Evolutionary conservation across 2,113 vertebrate genomes (phyloP).

Genomic region (Chaetodon auriga): DNA sequence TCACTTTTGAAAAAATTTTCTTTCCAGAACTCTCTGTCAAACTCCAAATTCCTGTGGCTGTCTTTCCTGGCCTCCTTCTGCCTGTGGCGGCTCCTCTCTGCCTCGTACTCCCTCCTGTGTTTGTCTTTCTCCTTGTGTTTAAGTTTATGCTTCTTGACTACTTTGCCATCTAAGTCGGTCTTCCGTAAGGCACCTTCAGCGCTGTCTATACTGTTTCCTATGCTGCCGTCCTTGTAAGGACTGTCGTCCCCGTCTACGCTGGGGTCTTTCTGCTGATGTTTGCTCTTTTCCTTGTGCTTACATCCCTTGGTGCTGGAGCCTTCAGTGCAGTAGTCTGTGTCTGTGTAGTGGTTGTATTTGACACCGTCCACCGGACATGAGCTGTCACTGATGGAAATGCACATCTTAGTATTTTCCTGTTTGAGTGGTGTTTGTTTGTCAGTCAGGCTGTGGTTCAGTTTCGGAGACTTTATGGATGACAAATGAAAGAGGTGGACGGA

Average conservation of each 20-base stretch:
- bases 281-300: conserved; percentile 98
- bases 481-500: conserved; percentile 96
- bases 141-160: conserved; percentile 96
- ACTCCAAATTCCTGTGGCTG: conserved; percentile 93
- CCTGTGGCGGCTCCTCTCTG: conserved; percentile 91
- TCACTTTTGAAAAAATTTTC: conserved; percentile 99
- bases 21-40: conserved; percentile 99
- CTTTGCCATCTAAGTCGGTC: conserved; percentile 93
- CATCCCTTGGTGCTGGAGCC: conserved; percentile 93
- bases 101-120: conserved; percentile 91
- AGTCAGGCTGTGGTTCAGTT: conserved; percentile 91
- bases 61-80: conserved; percentile 91
- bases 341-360: conserved; percentile 91
- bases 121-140: conserved; percentile 98
- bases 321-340: conserved; percentile 92
- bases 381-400: conserved; percentile 90
- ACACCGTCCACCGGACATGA: conserved; percentile 87
- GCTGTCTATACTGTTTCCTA: conserved; percentile 87
- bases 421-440: conserved; percentile 95
- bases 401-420: conserved; percentile 94
- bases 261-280: conserved; percentile 93
- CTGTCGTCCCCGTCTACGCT: conserved; percentile 89
- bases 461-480: conserved; percentile 92
- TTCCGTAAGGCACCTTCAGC: conserved; percentile 90
- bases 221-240: conserved; percentile 90